Evolutionary conservation across 30 jellyfish, hydroid and myxozoan species (phyloP), one percentile per base, ranked within the genome.

Genomic region (Aurelia aurita): DNA sequence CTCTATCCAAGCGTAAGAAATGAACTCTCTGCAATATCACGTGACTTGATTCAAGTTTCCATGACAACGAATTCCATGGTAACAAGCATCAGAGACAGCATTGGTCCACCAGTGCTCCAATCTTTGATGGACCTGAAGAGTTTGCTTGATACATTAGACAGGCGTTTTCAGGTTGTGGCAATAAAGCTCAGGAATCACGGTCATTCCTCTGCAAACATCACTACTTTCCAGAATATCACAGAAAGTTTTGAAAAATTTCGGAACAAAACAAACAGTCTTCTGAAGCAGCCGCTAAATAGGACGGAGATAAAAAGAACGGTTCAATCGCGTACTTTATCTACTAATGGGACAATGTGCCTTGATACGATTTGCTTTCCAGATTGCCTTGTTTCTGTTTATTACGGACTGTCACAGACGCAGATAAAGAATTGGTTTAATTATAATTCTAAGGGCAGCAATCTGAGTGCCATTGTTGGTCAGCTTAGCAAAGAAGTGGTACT

Each of bases 291-390:
- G 2, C 32, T 77, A 13, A 39, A 77, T n/a, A 46, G 88, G 32
- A 26, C 57, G 28, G 21, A 35, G 2, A 63, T 44, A 12, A 21
- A 72, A 9, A 1, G 79, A 61, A 5, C 13, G 3, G 32, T 77
- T 26, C 14, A 5, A 3, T 1, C 69, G 13, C 67, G 69, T 34
- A n/a, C 79, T 10, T 11, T 84, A 22, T 21, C 62, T 31, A 39
- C 73, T 3, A 44, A 58, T 28, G 94, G 94, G 9, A 73, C 61
- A 6, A 55, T 84, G 27, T 84, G 94, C 68, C 26, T 84, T 27
- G 81, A 62, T 15, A 73, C 23, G 0, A 19, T 70, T 21, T 84
- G 94, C 74, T 71, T 84, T 26, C 26, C 23, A 14, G 28, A 84
- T 5, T 18, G 59, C 27, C 19, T 55, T 15, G 34, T 84, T 11